Evolutionary conservation across 30 jellyfish, hydroid and myxozoan species (phyloP), one percentile per base, ranked within the genome.

Genomic region (Mastigias papua): DNA sequence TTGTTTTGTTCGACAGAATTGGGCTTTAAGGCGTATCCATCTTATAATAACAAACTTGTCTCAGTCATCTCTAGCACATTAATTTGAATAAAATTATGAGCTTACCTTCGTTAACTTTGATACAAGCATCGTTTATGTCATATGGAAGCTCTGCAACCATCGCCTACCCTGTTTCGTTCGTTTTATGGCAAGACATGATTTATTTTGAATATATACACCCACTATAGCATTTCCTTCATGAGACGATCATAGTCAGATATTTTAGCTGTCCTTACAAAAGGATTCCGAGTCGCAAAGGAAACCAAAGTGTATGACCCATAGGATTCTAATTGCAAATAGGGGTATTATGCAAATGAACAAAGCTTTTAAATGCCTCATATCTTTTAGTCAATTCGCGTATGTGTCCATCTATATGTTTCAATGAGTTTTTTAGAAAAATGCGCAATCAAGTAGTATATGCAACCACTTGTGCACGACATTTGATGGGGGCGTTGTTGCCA

Each of bases 211-310:
- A 63, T 15, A 63, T 63, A 63, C 74, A 63, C 74, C 74, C 74
- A 63, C 74, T 63, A 63, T 63, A 20, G 23, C 74, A 63, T 13
- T 63, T 22, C 21, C 70, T 58, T 17, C 42, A 63, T 63, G 26
- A 42, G 26, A 63, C 13, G 15, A 17, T 15, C 23, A 8, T 10
- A 15, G 20, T 25, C 23, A 13, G 32, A 63, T 13, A 23, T 1
- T 23, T 17, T 8, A 63, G 27, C 21, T 63, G 74, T 26, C 42
- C 15, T 63, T 63, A 15, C 74, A n/a, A 63, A 1, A 63, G 42
- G 42, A 63, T 23, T 23, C 74, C 46, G 8, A 25, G 1, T 3
- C 46, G 42, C 74, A 26, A 25, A 25, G 42, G 42, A 63, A 25
- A 63, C 3, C 37, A 22, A 26, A 58, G 25, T 22, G 19, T 63